Evolutionary conservation across 2,888 invertebrate genomes (phyloP).

Genomic region (Brenthis hecate): DNA sequence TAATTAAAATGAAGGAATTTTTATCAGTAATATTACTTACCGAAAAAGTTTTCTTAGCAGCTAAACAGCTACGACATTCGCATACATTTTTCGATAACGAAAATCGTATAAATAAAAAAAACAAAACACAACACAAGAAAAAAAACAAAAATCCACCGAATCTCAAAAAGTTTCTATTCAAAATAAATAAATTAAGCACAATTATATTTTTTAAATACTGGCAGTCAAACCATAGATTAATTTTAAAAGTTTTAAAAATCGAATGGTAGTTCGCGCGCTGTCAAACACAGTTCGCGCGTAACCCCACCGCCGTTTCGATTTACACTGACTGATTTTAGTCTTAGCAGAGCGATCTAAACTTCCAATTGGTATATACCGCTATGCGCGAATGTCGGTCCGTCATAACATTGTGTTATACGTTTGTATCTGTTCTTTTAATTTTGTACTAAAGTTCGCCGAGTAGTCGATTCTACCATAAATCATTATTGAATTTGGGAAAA

Average conservation of each 20-base stretch:
- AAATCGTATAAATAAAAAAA: neutral
- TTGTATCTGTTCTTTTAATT: neutral
- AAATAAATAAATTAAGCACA: slow-evolving; percentile 1
- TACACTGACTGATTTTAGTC: slow-evolving; percentile 15
- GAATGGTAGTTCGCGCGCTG: slow-evolving; percentile 16
- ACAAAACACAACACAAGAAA: slow-evolving; percentile 12
- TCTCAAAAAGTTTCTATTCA: neutral
- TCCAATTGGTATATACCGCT: neutral
- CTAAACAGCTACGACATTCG: neutral
- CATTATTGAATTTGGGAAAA: no score
- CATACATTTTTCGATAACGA: neutral
- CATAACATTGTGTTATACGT: no score
- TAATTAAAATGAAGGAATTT: neutral
- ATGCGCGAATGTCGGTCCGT: no score
- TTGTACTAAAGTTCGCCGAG: neutral
- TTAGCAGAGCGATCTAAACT: neutral
- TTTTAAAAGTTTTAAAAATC: slow-evolving; percentile 17
- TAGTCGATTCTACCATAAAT: no score
- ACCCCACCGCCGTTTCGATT: slow-evolving; percentile 19
- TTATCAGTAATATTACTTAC: slow-evolving; percentile 9
- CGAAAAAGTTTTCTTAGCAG: neutral
- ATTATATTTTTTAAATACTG: neutral
- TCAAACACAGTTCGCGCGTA: slow-evolving; percentile 20
- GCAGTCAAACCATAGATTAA: neutral
- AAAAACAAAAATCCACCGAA: slow-evolving; percentile 2